These are phyloP conservation scores for Eupristina koningsbergeri DNA, from an alignment of 1,140 invertebrate species.

Conservation along the genomic window DNA sequence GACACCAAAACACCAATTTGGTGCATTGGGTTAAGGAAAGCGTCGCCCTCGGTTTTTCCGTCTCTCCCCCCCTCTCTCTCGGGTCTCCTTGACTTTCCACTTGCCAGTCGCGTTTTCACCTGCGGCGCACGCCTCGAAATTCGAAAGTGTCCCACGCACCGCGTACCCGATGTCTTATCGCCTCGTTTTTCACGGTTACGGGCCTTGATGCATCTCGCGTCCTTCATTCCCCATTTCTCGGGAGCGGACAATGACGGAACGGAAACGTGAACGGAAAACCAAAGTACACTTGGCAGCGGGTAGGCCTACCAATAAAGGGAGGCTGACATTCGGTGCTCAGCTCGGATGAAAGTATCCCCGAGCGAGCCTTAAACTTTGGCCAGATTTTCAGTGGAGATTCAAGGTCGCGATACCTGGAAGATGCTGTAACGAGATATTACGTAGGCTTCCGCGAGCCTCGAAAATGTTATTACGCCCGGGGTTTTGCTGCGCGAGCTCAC, in stretches of 20 bases:
- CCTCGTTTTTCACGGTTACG: neutral
- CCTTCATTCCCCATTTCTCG: too few species aligned
- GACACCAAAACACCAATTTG: too few species aligned
- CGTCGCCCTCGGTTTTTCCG: neutral
- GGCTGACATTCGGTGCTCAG: too few species aligned
- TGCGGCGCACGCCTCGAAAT: neutral
- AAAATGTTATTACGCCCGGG: neutral
- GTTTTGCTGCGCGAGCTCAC: neutral
- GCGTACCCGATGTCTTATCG: neutral
- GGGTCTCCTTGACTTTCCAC: neutral
- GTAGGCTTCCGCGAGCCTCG: neutral
- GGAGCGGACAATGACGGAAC: too few species aligned
- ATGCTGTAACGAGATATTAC: neutral
- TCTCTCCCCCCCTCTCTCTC: neutral
- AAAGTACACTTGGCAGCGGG: too few species aligned
- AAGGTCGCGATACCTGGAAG: neutral
- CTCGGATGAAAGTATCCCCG: neutral
- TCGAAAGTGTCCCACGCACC: neutral
- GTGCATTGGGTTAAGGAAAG: constrained; percentile 57
- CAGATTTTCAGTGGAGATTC: neutral
- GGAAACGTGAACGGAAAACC: too few species aligned
- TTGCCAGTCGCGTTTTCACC: neutral
- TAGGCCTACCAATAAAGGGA: too few species aligned
- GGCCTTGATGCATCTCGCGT: too few species aligned
- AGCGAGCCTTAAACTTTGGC: neutral